phyloP scores from a whole-genome alignment of 2,797 vertebrate species.

The Cyclopterus lumpus region DNA sequence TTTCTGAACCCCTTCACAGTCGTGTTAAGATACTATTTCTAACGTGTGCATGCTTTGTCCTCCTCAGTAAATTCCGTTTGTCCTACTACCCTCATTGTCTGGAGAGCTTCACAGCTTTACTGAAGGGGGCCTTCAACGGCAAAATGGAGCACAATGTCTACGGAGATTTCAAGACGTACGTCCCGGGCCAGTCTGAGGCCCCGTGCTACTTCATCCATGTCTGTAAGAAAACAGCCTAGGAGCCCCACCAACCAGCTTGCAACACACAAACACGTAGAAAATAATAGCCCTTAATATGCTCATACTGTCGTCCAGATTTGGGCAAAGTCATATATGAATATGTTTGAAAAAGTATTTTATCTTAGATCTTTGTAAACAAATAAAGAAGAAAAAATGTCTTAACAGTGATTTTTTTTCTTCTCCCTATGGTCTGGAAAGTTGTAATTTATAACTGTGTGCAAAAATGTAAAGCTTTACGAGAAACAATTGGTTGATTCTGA shows the following conservation, averaged over 20 bases:
- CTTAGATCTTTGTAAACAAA: neutral
- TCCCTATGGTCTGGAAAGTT: neutral
- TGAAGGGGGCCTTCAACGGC: constrained; percentile 87
- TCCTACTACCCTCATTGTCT: constrained; percentile 96
- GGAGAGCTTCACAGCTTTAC: constrained; percentile 88
- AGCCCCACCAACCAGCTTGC: neutral
- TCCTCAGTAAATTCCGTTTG: constrained; percentile 93
- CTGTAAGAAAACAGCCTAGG: constrained; percentile 88
- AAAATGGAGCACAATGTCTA: constrained; percentile 90
- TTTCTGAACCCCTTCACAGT: neutral
- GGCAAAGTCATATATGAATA: constrained; percentile 11
- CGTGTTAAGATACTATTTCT: constrained; percentile 5
- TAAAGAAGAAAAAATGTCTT: neutral
- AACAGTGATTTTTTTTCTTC: neutral
- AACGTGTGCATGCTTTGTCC: constrained; percentile 11
- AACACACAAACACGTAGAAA: neutral
- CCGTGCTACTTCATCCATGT: constrained; percentile 99
- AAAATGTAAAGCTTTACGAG: neutral
- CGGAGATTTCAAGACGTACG: constrained; percentile 92
- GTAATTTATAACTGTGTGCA: neutral
- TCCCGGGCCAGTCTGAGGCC: constrained; percentile 78
- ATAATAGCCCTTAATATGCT: neutral
- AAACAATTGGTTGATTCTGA: neutral
- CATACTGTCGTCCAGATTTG: constrained; percentile 2
- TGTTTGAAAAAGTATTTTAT: constrained; percentile 4